Evolutionary conservation across 2,113 vertebrate species (phyloP).

Genomic region (Megaceryle maxima): DNA sequence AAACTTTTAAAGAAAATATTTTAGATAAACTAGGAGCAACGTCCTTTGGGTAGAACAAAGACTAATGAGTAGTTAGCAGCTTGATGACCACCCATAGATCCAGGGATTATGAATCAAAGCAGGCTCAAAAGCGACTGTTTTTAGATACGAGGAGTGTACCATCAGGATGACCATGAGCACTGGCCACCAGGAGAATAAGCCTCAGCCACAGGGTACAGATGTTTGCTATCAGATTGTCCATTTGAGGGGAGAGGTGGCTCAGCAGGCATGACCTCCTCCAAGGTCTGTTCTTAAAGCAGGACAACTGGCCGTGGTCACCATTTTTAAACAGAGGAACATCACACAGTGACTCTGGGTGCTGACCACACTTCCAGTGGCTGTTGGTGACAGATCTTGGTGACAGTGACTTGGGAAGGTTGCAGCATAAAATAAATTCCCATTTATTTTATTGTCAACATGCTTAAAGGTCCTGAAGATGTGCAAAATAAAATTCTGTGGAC

Average conservation of each 20-base stretch:
- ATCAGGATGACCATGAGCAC: fast-evolving
- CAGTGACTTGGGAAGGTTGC: neutral
- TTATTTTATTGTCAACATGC: neutral
- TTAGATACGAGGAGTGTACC: neutral
- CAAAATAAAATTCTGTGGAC: neutral
- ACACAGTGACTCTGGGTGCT: fast-evolving
- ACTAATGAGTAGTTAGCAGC: neutral
- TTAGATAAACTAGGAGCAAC: neutral
- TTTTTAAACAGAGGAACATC: neutral
- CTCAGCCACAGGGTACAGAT: fast-evolving
- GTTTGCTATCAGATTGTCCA: neutral
- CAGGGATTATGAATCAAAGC: neutral
- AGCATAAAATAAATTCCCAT: neutral
- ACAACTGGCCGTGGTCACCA: neutral
- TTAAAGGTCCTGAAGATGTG: neutral
- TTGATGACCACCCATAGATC: neutral
- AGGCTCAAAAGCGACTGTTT: neutral
- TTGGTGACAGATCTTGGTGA: neutral
- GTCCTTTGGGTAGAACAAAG: neutral
- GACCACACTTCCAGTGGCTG: neutral
- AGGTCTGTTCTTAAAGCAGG: neutral
- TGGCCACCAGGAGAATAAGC: neutral
- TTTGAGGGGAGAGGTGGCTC: neutral
- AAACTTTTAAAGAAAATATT: slow-evolving; percentile 28
- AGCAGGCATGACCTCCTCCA: neutral